Conservation (phyloP, 2,888 invertebrate species). For the Acleris emargana region DNA sequence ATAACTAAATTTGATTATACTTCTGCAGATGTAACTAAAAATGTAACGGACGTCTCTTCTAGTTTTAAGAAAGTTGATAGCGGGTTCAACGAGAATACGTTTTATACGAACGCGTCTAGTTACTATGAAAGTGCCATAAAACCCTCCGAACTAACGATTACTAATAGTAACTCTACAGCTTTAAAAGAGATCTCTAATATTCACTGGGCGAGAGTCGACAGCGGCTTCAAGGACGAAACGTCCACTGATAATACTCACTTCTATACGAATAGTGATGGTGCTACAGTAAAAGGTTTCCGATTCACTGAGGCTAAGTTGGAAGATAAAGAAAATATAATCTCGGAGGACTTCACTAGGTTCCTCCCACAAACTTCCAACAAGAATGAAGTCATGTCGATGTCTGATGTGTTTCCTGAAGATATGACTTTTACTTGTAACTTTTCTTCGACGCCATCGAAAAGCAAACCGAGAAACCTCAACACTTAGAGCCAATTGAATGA, state of each 20-base stretch:
- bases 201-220: constrained; percentile 77
- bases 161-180: constrained; percentile 57
- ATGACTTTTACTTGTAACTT: constrained; percentile 76
- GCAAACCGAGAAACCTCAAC: constrained; percentile 65
- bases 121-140: constrained; percentile 81
- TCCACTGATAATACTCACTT: constrained; percentile 71
- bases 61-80: constrained; percentile 75
- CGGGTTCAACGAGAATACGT: constrained; percentile 76
- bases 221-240: constrained; percentile 77
- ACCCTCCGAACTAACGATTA: constrained; percentile 75
- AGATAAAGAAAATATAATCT: constrained; percentile 65
- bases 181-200: constrained; percentile 76
- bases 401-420: constrained; percentile 74
- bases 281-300: constrained; percentile 55
- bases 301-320: constrained; percentile 62
- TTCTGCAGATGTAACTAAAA: constrained; percentile 53
- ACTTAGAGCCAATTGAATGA: constrained; percentile 44
- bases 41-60: constrained; percentile 56
- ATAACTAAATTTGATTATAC: constrained; percentile 61
- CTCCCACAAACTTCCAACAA: constrained; percentile 56
- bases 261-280: constrained; percentile 55
- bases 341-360: constrained; percentile 62
- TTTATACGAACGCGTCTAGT: constrained; percentile 72
- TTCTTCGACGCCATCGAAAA: constrained; percentile 78
- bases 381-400: constrained; percentile 73